These are phyloP conservation scores for Cirrhinus molitorella DNA, from an alignment of 2,797 vertebrate genomes.

Conservation along the genomic window DNA sequence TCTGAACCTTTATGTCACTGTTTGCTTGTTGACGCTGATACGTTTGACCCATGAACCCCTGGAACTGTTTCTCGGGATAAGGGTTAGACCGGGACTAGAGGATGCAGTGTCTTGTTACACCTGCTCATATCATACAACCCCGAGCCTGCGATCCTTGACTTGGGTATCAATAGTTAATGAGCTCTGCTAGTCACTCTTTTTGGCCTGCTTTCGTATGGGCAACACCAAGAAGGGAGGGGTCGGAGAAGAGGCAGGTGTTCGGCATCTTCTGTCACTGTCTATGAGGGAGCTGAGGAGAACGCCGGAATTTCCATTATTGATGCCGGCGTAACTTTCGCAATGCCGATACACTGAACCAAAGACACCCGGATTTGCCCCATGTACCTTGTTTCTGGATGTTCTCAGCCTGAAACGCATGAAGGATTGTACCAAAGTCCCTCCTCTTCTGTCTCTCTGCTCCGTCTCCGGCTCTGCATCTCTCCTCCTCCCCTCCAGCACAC, in stretches of 20 bases:
- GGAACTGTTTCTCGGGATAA: constrained; percentile 52
- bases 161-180: constrained; percentile 85
- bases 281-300: constrained; percentile 1
- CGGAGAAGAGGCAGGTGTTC: constrained; percentile 58
- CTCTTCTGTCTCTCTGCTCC: constrained; percentile 41
- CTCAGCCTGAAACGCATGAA: neutral
- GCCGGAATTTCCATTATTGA: constrained; percentile 3
- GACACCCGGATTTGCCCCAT: neutral
- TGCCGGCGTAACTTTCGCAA: constrained; percentile 1
- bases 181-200: constrained; percentile 66
- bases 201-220: constrained; percentile 70
- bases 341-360: constrained; percentile 12
- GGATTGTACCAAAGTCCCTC: constrained; percentile 44
- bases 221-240: constrained; percentile 52
- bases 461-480: constrained; percentile 52
- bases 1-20: constrained; percentile 31
- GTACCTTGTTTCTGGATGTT: constrained; percentile 27
- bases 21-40: constrained; percentile 50
- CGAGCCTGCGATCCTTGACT: constrained; percentile 58
- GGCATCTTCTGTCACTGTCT: constrained; percentile 20
- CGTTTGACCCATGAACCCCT: constrained; percentile 37
- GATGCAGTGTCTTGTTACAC: constrained; percentile 68
- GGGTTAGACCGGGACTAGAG: constrained; percentile 55
- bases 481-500: constrained; percentile 57
- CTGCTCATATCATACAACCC: constrained; percentile 66